phyloP scores from a whole-genome alignment of 2,113 vertebrate species.

The Camelus dromedarius region DNA sequence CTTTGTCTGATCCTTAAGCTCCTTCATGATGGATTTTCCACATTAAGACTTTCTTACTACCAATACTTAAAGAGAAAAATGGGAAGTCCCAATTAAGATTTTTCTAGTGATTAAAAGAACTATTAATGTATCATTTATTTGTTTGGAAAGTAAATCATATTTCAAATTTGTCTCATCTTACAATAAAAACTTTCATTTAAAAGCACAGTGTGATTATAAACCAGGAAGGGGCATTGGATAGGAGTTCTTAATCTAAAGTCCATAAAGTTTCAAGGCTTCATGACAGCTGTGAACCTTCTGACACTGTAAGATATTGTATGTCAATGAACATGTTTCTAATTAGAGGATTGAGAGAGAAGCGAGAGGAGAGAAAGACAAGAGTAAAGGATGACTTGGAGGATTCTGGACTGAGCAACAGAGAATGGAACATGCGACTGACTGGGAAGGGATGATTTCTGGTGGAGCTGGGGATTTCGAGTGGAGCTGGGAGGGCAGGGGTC shows the following conservation, averaged over 20 bases:
- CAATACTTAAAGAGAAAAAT: neutral
- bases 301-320: neutral
- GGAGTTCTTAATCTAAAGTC: neutral
- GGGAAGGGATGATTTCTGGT: neutral
- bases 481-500: neutral
- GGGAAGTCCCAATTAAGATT: constrained; percentile 6
- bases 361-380: neutral
- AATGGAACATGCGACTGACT: neutral
- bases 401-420: neutral
- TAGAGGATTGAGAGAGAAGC: neutral
- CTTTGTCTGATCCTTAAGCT: neutral
- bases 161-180: constrained; percentile 15
- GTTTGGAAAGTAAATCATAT: neutral
- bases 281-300: neutral
- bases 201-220: neutral
- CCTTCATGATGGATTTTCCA: neutral
- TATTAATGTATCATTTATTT: neutral
- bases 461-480: neutral
- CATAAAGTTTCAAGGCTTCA: neutral
- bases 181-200: neutral
- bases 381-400: neutral
- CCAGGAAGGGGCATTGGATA: neutral
- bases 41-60: neutral
- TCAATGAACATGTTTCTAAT: neutral
- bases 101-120: neutral